These are phyloP conservation scores for Ictalurus furcatus DNA, from an alignment of 2,113 vertebrate genomes.

Conservation along the genomic window DNA sequence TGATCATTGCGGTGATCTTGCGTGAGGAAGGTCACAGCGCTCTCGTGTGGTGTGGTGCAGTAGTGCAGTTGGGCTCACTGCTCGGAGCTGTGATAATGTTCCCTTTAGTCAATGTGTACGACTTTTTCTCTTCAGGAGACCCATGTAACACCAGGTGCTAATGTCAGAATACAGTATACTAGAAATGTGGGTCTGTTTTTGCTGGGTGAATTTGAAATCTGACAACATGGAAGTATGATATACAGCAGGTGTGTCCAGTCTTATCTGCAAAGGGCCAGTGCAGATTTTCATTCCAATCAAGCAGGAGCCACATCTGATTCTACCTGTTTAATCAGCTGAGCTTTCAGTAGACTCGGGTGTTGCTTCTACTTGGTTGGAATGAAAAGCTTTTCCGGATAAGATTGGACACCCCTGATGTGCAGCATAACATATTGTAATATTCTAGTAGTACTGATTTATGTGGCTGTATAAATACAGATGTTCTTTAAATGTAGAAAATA, in stretches of 20 bases:
- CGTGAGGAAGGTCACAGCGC: constrained; percentile 80
- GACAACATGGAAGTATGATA: background rate
- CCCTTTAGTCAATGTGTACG: constrained; percentile 75
- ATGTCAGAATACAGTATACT: background rate
- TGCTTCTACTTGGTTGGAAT: too few relatives aligned
- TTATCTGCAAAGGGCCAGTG: too few relatives aligned
- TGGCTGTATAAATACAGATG: background rate
- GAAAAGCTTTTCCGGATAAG: too few relatives aligned
- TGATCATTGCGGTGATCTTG: constrained; percentile 78
- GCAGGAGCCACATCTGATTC: too few relatives aligned
- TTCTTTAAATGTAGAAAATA: background rate
- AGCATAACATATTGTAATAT: background rate
- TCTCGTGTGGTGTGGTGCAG: constrained; percentile 81
- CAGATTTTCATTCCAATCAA: too few relatives aligned
- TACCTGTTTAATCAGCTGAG: too few relatives aligned
- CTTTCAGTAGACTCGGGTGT: too few relatives aligned
- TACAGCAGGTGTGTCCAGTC: background rate
- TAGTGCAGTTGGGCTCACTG: constrained; percentile 84
- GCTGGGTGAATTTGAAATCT: background rate
- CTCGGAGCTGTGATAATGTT: constrained; percentile 79
- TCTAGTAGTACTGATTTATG: background rate
- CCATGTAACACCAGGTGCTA: constrained; percentile 73
- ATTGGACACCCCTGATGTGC: too few relatives aligned
- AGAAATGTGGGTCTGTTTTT: background rate
- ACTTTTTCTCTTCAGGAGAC: constrained; percentile 73